A percentile compares a stretch with the other conserved stretches of the same genome.
Conservation (phyloP, 2,797 vertebrate genomes). For the Schizopygopsis malacanthus region DNA sequence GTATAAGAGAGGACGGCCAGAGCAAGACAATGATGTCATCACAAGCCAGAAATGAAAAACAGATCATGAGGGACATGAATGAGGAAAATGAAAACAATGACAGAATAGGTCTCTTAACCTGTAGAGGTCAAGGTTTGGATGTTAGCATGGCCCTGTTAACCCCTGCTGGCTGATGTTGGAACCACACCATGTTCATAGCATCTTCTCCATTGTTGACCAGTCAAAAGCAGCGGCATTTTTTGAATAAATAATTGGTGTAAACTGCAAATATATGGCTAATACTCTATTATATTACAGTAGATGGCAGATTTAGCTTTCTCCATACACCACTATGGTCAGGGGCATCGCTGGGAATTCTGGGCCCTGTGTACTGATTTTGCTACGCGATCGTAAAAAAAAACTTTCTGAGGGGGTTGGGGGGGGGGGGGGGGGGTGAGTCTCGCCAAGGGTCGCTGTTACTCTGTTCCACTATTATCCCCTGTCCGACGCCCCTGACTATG, state of each 20-base stretch:
- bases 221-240: neutral
- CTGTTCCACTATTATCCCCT: too few species aligned
- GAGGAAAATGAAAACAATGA: neutral
- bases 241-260: neutral
- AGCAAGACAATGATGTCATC: conserved; percentile 55
- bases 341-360: too few species aligned
- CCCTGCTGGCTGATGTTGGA: neutral
- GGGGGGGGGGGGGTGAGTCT: too few species aligned
- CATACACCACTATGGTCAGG: neutral
- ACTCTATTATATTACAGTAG: neutral
- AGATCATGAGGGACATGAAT: conserved; percentile 21
- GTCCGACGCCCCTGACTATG: too few species aligned
- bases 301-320: neutral
- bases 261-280: neutral
- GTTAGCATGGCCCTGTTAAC: neutral
- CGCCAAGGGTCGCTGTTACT: too few species aligned
- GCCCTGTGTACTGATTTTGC: too few species aligned
- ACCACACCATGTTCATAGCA: neutral
- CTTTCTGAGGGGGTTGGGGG: too few species aligned
- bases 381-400: too few species aligned
- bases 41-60: conserved; percentile 32
- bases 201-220: neutral
- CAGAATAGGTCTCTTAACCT: neutral
- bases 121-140: neutral
- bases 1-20: conserved; percentile 50